Evolutionary conservation across 2,888 invertebrate genomes (phyloP).

Genomic region (Tipula vernalis): DNA sequence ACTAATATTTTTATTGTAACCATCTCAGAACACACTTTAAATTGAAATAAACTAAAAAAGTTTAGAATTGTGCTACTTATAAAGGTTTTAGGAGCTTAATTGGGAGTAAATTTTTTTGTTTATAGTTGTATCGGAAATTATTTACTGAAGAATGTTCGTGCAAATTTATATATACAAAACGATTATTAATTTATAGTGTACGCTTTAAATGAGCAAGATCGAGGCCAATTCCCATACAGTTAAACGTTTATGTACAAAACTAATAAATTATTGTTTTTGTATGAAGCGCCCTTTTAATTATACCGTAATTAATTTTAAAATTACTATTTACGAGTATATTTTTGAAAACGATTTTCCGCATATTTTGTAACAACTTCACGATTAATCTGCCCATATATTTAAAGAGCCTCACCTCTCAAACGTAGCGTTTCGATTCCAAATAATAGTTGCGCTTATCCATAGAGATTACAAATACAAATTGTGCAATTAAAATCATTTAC

Average conservation of each 20-base stretch:
- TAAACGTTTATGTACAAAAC: neutral
- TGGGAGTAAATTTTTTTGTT: neutral
- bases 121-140: neutral
- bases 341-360: neutral
- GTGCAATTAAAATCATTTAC: neutral
- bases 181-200: neutral
- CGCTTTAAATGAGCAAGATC: neutral
- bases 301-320: neutral
- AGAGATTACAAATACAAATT: neutral
- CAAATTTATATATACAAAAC: neutral
- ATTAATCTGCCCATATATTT: neutral
- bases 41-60: neutral
- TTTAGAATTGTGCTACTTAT: neutral
- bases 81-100: neutral
- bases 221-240: neutral
- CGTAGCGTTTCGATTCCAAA: neutral
- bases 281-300: neutral
- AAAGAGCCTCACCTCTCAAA: too few relatives aligned
- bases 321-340: neutral
- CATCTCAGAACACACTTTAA: neutral
- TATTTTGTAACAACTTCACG: neutral
- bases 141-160: neutral
- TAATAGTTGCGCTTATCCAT: neutral
- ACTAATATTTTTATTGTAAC: neutral
- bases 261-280: too few relatives aligned